Base-by-base conservation (phyloP, 2,797 vertebrate species). In the Schizopygopsis malacanthus region DNA sequence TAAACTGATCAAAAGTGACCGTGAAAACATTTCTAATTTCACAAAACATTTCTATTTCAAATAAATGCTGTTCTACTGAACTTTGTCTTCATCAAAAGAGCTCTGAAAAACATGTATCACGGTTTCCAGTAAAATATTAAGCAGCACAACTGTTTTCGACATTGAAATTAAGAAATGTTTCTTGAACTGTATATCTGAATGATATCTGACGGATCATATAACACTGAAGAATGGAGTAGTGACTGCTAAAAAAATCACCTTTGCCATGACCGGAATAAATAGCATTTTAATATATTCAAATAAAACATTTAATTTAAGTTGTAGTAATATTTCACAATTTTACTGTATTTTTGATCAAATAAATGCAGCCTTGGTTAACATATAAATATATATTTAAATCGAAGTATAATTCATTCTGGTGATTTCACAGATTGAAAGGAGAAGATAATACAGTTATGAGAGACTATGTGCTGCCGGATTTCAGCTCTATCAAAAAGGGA, bases 401-500 rank as follows among this genome's bases (percentile, higher is more conserved):
- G 11, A 47, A 47, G 3, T 39, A 33, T 69, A 39, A 45, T 15
- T 50, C 39, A 37, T 76, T 67, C 16, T n/a, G 63, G 9, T 65
- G 39, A 39, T 82, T 82, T 93, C 93, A 81, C 92, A 99, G 98
- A 93, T 91, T 96, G 86, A 99, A 99, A 95, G 97, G 96, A 81
- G 97, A 98, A 89, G 98, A 98, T 13, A 99, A 99, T 93, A 93
- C 94, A 4, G 93, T 97, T 80, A 97, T 99, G 97, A 95, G 94
- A 91, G 98, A 99, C 90, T 99, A 99, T 73, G 97, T 99, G 87
- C 96, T 99, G 85, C 98, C 98, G 90, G 98, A 99, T 91, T 99
- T 99, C 93, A 99, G 98, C 94, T 94, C 97, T 90, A 99, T 99
- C 88, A 99, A 99, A 93, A 99, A 99, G 89, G 98, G 98, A 20